phyloP scores from a whole-genome alignment of 64 coral and sea anemone genomes.

The Anthopleura sola region DNA sequence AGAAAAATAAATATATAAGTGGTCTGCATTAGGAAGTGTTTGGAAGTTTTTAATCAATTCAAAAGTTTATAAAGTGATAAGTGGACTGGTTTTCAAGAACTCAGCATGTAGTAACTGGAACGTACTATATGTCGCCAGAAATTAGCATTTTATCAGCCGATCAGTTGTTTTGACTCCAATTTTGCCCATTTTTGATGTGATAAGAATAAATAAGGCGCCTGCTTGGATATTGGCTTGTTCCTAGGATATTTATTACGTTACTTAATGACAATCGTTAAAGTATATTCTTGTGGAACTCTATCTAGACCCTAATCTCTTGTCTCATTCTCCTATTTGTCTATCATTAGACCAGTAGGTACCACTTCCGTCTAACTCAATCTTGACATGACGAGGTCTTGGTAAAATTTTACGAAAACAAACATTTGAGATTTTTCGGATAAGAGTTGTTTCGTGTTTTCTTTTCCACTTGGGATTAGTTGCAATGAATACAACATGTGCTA shows the following conservation, averaged over 20 bases:
- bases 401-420: background rate
- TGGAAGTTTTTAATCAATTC: constrained; percentile 1
- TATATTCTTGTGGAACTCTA: background rate
- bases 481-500: background rate
- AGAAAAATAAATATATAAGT: background rate
- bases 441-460: background rate
- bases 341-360: too few relatives aligned
- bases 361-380: background rate
- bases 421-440: background rate
- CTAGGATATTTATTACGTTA: background rate
- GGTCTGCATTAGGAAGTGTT: background rate
- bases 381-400: background rate
- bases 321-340: background rate
- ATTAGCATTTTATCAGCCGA: background rate
- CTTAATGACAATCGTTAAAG: background rate
- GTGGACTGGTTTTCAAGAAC: background rate
- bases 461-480: background rate
- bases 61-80: background rate
- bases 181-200: constrained; percentile 2
- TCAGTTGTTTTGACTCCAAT: constrained; percentile 12
- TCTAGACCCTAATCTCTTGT: background rate
- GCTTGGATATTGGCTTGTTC: background rate
- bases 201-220: background rate
- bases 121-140: background rate
- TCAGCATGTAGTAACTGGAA: background rate